Evolutionary conservation across 2,797 vertebrate genomes (phyloP).

Genomic region (Falco columbarius): DNA sequence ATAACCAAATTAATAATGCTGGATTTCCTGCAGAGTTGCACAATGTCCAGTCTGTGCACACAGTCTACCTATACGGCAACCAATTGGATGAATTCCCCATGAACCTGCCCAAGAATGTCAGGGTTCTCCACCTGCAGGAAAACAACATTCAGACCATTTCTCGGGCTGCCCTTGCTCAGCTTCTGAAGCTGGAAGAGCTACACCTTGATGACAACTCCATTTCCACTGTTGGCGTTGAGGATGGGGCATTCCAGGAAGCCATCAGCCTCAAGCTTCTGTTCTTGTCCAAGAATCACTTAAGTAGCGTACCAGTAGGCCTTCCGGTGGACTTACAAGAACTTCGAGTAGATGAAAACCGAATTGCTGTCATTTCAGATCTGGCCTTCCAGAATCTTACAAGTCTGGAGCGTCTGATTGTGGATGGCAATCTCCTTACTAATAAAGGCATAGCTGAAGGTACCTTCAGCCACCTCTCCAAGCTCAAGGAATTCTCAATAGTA

Average conservation of each 20-base stretch:
- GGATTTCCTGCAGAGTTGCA: constrained; percentile 92
- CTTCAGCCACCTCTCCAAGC: constrained; percentile 87
- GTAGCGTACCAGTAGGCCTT: constrained; percentile 93
- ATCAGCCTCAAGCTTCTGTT: constrained; percentile 91
- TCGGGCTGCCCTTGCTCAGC: constrained; percentile 87
- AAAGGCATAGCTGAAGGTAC: constrained; percentile 89
- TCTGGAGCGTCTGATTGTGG: constrained; percentile 88
- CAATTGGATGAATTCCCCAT: constrained; percentile 94
- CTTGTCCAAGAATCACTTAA: constrained; percentile 94
- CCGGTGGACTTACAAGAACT: constrained; percentile 90
- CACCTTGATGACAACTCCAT: constrained; percentile 96
- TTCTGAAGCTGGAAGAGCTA: constrained; percentile 90
- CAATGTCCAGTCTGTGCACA: constrained; percentile 90
- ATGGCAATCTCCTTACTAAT: constrained; percentile 92
- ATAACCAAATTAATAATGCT: constrained; percentile 97
- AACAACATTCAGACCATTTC: constrained; percentile 98
- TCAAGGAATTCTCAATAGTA: constrained; percentile 91
- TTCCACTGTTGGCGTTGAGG: constrained; percentile 93
- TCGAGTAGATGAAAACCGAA: constrained; percentile 92
- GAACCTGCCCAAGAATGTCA: constrained; percentile 92
- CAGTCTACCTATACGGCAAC: constrained; percentile 94
- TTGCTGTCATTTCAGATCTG: constrained; percentile 89
- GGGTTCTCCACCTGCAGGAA: constrained; percentile 93
- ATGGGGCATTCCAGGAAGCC: constrained; percentile 92
- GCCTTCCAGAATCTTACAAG: constrained; percentile 90